Base-by-base conservation (phyloP, 2,888 invertebrate genomes). In the Xestobium rufovillosum region DNA sequence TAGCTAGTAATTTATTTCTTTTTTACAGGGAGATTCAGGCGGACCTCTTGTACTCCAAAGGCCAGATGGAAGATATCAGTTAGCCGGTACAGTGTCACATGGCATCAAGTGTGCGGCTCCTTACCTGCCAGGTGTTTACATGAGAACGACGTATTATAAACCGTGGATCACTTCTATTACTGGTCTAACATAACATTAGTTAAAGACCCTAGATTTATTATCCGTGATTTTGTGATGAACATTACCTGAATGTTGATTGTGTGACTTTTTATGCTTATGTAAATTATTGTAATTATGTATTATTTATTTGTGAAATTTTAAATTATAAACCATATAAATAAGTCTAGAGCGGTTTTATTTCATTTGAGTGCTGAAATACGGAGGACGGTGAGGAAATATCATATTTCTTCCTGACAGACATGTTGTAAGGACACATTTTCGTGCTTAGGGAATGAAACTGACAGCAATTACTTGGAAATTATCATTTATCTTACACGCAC, bases 61-160 rank as follows among this genome's bases (percentile, higher is more conserved):
- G 33, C 74, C 81, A 0, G 88, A 89, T 52, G 90, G 91, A 0
- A 76, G 82, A 43, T 92, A 89, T 78, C 81, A 88, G 45, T 68
- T 92, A 3, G 87, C 86, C 1, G 92, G 92, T 3, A 92, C 91
- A 0, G 92, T 92, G 0, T 91, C 90, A 4, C 91, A 92, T 54
- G 92, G 92, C n/a, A 91, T 91, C 51, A 89, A 90, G 58, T 92
- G 92, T 56, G 91, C 91, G 1, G 86, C 89, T 3, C 90, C 91
- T 0, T 90, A 87, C 67, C 67, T 91, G 14, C 91, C 91, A 0
- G 92, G 92, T 6, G 90, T 92, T 23, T 92, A 92, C 64, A 92
- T 92, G 91, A 73, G 90, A 50, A 91, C 91, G 43, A 84, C 88
- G 0, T 90, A 72, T 66, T 92, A 89, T 65, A 90, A 89, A 56